Evolutionary conservation across 2,113 vertebrate genomes (phyloP), one percentile per base, ranked within the genome.

Genomic region (Nothocercus nigrocapillus): DNA sequence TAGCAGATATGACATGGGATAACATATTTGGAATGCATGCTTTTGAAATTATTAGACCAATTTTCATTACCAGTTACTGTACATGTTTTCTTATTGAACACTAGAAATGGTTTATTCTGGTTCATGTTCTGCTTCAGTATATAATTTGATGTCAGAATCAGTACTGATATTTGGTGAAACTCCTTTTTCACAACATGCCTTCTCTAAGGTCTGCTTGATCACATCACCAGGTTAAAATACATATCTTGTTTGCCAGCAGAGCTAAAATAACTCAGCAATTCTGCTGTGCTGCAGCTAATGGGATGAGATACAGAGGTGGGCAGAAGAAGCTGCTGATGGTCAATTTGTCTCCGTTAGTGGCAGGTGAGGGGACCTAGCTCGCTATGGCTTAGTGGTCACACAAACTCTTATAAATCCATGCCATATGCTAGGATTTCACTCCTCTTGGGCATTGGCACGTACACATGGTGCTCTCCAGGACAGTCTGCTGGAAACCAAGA

Each of bases 31-130:
- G 79, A 94, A 96, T 76, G 44, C 70, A 95, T 14, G 20, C 28
- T 68, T 86, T 94, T 90, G 22, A 85, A 85, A 93, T 91, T 90
- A 88, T 91, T 91, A 90, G 61, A 59, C 61, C 68, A 88, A 85
- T 96, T 96, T 96, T 95, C 89, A 93, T 93, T 95, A 96, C 82
- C 61, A 80, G 63, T 74, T 36, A 18, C 40, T 67, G 40, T 70
- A 95, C 45, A 4, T 8, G 61, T 53, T 53, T 77, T 42, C 17
- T 91, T 80, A 45, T 36, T 9, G 56, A 91, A 51, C 42, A 68
- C 76, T 44, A 56, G 72, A 88, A 93, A 88, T 72, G 42, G 38
- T 73, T 83, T 58, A 59, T 32, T 79, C 54, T 66, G 56, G 85
- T 86, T 91, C 64, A 61, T 64, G 85, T 90, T 90, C 51, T 75